A percentile compares a stretch with the other conserved stretches of the same genome.
Evolutionary conservation across 2,797 vertebrate genomes (phyloP).

Genomic region (Erithacus rubecula): DNA sequence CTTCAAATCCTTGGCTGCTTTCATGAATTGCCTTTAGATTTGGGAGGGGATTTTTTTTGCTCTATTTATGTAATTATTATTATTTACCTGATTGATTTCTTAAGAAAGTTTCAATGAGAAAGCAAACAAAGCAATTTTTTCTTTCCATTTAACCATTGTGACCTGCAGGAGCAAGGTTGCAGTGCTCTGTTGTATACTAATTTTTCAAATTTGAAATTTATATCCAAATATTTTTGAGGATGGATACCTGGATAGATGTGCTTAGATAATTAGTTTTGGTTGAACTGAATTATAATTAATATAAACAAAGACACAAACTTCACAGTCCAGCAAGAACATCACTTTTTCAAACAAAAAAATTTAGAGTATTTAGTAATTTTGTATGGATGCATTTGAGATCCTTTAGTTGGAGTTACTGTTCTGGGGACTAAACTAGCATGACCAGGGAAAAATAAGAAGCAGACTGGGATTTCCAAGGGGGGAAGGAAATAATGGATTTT

Average conservation of each 20-base stretch:
- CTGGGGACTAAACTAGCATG: neutral
- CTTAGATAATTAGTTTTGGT: neutral
- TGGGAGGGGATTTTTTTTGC: neutral
- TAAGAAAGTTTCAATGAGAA: neutral
- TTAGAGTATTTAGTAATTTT: rapidly evolving
- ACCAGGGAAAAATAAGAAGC: neutral
- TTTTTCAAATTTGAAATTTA: neutral
- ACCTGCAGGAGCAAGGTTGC: neutral
- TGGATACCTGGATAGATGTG: neutral
- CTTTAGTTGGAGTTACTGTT: neutral
- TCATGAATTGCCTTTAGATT: neutral
- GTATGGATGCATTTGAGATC: neutral
- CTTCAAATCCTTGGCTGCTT: neutral
- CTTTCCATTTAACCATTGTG: neutral
- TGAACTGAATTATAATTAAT: neutral
- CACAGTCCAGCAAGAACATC: neutral
- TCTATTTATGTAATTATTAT: neutral
- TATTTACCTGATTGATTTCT: neutral
- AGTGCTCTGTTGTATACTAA: neutral
- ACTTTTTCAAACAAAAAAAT: neutral
- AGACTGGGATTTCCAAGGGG: neutral
- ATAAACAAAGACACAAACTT: neutral
- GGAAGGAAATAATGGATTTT: neutral
- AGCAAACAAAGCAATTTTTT: neutral
- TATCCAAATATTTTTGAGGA: neutral